Evolutionary conservation across 2,797 vertebrate genomes (phyloP).

Genomic region (Salarias fasciatus): DNA sequence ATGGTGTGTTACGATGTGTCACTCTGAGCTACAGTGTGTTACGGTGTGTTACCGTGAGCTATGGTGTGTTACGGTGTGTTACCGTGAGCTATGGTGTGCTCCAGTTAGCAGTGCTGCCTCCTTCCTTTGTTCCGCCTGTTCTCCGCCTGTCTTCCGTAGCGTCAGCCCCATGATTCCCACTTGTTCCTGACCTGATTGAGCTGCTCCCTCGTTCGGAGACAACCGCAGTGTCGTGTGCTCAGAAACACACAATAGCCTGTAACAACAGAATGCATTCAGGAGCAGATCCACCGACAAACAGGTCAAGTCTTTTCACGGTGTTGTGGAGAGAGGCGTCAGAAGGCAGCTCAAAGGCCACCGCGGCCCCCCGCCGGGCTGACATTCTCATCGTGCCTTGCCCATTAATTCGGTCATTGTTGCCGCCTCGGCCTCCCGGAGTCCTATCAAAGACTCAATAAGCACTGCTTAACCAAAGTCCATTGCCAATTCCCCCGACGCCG

Average conservation of each 20-base stretch:
- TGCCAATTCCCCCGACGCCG: conserved; percentile 66
- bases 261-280: conserved; percentile 49
- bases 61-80: no score
- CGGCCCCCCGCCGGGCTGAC: conserved; percentile 80
- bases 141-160: no score
- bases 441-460: conserved; percentile 85
- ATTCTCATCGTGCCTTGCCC: conserved; percentile 85
- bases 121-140: no score
- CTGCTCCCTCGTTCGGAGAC: conserved; percentile 48
- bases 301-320: conserved; percentile 71
- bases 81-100: no score
- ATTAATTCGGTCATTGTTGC: conserved; percentile 88
- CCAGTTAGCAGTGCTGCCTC: no score
- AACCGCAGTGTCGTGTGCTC: conserved; percentile 25
- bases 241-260: conserved; percentile 46
- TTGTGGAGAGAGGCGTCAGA: conserved; percentile 73
- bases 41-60: no score
- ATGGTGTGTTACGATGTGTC: no score
- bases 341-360: conserved; percentile 80
- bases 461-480: conserved; percentile 84
- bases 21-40: no score
- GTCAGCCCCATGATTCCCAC: no score
- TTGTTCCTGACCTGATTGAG: not conserved
- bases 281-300: conserved; percentile 72
- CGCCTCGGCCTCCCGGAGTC: conserved; percentile 82